Conservation (phyloP, 2,113 vertebrate genomes). For the Cardinalis cardinalis region DNA sequence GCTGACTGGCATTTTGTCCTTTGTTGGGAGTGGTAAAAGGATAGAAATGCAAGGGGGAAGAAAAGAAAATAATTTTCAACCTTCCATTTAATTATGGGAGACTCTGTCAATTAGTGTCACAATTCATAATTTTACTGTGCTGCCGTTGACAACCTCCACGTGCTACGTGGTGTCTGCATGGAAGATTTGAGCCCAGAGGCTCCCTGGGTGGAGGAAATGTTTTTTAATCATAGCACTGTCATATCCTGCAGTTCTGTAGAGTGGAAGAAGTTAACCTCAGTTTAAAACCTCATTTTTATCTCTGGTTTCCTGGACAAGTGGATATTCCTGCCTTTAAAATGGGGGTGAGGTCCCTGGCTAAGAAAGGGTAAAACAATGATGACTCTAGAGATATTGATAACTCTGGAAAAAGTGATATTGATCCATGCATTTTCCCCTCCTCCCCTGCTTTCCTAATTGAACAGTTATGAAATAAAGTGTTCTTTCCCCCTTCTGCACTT, state of each 20-base stretch:
- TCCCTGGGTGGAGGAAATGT: background rate
- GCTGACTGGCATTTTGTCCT: slow-evolving; percentile 2
- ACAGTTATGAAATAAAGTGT: slow-evolving; percentile 53
- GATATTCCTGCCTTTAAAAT: background rate
- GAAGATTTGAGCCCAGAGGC: background rate
- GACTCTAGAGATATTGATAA: background rate
- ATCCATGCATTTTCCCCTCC: background rate
- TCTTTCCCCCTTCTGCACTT: slow-evolving; percentile 28
- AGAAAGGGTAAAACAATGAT: background rate
- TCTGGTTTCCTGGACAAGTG: background rate
- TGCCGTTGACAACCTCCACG: background rate
- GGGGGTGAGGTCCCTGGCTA: background rate
- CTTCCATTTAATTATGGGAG: background rate
- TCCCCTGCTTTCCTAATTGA: slow-evolving; percentile 46
- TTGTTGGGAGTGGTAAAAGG: background rate
- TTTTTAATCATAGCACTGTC: background rate
- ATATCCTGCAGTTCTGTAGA: background rate
- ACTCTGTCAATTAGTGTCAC: slow-evolving; percentile 10
- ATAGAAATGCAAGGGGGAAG: background rate
- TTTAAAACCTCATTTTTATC: background rate
- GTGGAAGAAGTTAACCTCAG: background rate
- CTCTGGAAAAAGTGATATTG: slow-evolving; percentile 8
- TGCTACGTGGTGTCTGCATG: background rate
- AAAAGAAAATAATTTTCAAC: background rate
- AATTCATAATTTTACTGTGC: background rate